These are phyloP conservation scores for Abramis brama DNA, from an alignment of 2,113 vertebrate genomes.

Conservation along the genomic window DNA sequence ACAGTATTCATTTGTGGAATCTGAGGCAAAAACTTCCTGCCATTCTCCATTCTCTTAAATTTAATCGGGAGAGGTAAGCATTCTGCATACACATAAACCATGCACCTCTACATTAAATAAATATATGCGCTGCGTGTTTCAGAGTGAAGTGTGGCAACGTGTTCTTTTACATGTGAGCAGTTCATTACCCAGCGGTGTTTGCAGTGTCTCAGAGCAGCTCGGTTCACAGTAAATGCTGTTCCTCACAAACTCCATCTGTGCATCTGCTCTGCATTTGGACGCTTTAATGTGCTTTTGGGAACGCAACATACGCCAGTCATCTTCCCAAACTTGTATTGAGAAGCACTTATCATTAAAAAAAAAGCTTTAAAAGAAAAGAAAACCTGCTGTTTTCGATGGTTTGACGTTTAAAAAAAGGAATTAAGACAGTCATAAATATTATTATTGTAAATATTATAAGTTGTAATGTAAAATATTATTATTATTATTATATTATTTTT, in stretches of 20 bases:
- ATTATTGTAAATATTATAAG: too few species aligned
- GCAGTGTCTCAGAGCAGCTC: too few species aligned
- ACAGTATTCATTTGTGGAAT: constrained; percentile 98
- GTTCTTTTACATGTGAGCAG: too few species aligned
- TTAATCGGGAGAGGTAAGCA: constrained; percentile 92
- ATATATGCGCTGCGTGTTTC: not conserved
- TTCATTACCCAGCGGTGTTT: too few species aligned
- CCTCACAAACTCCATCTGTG: too few species aligned
- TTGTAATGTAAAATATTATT: too few species aligned
- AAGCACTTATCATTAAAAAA: not conserved
- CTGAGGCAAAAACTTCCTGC: constrained; percentile 96
- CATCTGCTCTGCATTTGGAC: not conserved
- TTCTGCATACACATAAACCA: not conserved
- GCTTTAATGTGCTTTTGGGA: not conserved
- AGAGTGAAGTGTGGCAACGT: too few species aligned
- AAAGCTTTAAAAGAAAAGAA: not conserved
- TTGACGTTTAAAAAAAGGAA: too few species aligned
- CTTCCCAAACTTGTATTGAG: not conserved
- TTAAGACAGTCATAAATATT: too few species aligned
- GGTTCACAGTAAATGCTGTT: too few species aligned
- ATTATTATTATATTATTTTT: too few species aligned
- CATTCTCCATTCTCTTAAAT: constrained; percentile 96
- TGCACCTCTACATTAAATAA: not conserved
- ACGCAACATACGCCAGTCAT: not conserved
- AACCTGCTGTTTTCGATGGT: not conserved